Base-by-base conservation (phyloP, 2,113 vertebrate species). In the Oncorhynchus kisutch region DNA sequence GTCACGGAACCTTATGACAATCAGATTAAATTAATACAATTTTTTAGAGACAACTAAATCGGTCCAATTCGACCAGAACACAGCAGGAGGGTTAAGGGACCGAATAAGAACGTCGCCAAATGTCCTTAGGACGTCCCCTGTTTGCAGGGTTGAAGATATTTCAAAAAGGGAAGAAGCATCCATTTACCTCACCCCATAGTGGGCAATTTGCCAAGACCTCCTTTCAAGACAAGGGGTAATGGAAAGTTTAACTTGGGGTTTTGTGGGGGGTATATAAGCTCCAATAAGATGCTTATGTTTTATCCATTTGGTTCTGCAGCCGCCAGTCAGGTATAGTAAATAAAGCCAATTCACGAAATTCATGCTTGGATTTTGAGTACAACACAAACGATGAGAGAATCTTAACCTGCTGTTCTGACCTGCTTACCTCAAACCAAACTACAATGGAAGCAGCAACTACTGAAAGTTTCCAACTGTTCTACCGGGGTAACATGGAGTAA, bases 291-390 rank as follows among this genome's bases (percentile, higher is more conserved):
- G 76, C 84, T 87, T 88, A 87, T 82, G 73, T 76, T 77, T 88
- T 78, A 88, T 80, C 82, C 84, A 24, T 78, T 88, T 79, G 82
- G 82, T 89, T 90, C 86, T 79, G 77, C 70, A 74, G 76, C 67
- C 67, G 27, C 65, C 60, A 82, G 74, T 74, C 66, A 22, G 57
- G 66, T 66, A 66, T 71, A 9, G 16, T 59, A 18, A 78, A 76
- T 3, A 65, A 87, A 89, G 82, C 81, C 80, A 54, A 29, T 80
- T 79, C 76, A 16, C 18, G 78, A 70, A 70, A 81, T 81, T 78
- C 83, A 80, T 67, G 76, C 74, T 72, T 49, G 0, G 54, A 54
- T 25, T 74, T 67, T 72, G 81, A 1, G 39, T 24, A 70, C 34
- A 5, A 48, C 68, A 24, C 27, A 49, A 70, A 48, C 20, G 22